Conservation (phyloP, 2,888 invertebrate species). For the Tricholauxania praeusta region DNA sequence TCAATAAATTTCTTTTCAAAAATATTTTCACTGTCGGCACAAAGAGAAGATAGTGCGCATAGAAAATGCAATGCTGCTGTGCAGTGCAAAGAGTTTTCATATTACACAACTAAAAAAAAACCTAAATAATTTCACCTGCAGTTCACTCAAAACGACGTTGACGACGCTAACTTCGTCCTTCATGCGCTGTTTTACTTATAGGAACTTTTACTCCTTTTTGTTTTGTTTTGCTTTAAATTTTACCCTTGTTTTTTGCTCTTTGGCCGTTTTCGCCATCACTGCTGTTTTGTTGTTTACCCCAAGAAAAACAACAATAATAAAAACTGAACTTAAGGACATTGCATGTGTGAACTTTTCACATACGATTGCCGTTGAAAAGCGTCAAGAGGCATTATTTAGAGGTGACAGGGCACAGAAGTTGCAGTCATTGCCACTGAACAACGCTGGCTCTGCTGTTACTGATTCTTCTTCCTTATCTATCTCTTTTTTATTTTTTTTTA, state of each 20-base stretch:
- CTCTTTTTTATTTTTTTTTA: no score
- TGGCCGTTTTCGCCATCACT: background rate
- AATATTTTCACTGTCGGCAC: no score
- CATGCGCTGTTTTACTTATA: background rate
- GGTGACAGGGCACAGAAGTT: constrained; percentile 52
- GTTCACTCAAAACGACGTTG: constrained; percentile 19
- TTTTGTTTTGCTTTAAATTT: constrained; percentile 2
- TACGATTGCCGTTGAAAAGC: constrained; percentile 64
- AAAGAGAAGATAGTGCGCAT: no score
- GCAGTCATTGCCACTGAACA: background rate
- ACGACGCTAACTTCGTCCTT: background rate
- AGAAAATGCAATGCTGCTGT: background rate
- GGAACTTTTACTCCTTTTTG: background rate
- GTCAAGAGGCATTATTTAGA: constrained; percentile 63
- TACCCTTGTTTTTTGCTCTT: background rate
- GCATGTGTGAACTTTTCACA: constrained; percentile 60
- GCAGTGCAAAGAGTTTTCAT: background rate
- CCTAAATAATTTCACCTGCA: constrained; percentile 26
- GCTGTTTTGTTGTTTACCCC: constrained; percentile 47
- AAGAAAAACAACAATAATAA: constrained; percentile 48
- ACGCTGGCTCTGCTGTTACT: no score
- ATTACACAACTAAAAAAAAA: constrained; percentile 8
- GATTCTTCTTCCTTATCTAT: no score
- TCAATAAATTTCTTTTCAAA: no score
- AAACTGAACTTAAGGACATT: constrained; percentile 52